A percentile compares a stretch with the other conserved stretches of the same genome.
These are phyloP conservation scores for Strigamia crassipes DNA, from an alignment of 2,888 invertebrate genomes.

Conservation along the genomic window DNA sequence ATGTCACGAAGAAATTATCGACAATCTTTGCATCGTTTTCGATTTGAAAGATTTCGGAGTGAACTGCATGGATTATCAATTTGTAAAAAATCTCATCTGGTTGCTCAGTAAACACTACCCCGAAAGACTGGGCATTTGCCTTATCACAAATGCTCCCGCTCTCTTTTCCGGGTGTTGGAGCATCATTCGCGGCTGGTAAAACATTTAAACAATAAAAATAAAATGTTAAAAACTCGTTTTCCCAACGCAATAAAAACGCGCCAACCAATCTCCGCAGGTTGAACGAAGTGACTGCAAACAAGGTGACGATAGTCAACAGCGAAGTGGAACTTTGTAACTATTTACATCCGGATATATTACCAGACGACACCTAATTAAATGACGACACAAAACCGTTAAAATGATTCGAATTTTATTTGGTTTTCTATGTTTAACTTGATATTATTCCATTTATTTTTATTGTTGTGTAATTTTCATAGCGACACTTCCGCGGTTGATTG, in stretches of 20 bases:
- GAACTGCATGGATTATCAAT: conserved; percentile 79
- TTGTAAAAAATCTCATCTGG: conserved; percentile 79
- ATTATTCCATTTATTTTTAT: background rate
- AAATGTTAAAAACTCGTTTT: background rate
- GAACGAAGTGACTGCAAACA: conserved; percentile 76
- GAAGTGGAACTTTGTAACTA: conserved; percentile 74
- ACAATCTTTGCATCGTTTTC: conserved; percentile 79
- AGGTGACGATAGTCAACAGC: conserved; percentile 72
- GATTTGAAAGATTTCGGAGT: conserved; percentile 75
- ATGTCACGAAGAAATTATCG: conserved; percentile 78
- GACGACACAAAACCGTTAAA: too few relatives aligned
- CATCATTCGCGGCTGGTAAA: conserved; percentile 73
- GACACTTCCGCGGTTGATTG: too few relatives aligned
- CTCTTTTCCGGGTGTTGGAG: conserved; percentile 79
- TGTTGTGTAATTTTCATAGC: background rate
- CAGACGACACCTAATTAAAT: conserved; percentile 56
- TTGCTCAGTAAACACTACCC: conserved; percentile 76
- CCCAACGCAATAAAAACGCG: too few relatives aligned
- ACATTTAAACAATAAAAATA: background rate
- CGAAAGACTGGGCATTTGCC: conserved; percentile 75
- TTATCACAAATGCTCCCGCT: conserved; percentile 74
- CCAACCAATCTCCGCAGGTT: too few relatives aligned
- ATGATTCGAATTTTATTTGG: background rate
- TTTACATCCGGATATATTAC: conserved; percentile 77
- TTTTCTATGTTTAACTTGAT: background rate